Evolutionary conservation across 2,797 vertebrate genomes (phyloP).

Genomic region (Hoplostethus mediterraneus): DNA sequence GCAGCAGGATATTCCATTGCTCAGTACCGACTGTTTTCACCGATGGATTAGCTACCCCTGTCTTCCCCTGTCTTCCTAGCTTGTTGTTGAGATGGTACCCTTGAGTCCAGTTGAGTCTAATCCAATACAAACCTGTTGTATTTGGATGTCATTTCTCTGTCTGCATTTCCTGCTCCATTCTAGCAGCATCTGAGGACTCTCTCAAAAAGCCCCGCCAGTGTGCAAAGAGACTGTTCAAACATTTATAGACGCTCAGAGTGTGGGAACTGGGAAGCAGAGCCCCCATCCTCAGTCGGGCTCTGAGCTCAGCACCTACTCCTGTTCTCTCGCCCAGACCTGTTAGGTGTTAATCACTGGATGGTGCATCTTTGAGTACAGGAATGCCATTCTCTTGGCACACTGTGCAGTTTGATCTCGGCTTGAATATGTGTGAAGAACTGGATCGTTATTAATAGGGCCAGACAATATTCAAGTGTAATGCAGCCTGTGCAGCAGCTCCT

Average conservation of each 20-base stretch:
- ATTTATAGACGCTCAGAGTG: slow-evolving; percentile 66
- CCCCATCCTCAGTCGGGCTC: slow-evolving; percentile 28
- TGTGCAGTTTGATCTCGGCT: neutral
- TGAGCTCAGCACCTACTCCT: slow-evolving; percentile 53
- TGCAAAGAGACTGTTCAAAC: slow-evolving; percentile 69
- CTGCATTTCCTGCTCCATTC: slow-evolving; percentile 21
- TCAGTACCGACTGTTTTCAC: slow-evolving; percentile 13
- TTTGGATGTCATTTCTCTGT: slow-evolving; percentile 21
- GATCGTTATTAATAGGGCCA: slow-evolving; percentile 28
- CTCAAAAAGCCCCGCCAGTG: slow-evolving; percentile 34
- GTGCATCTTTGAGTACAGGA: slow-evolving; percentile 9
- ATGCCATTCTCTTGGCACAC: slow-evolving; percentile 7
- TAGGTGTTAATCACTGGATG: slow-evolving; percentile 16
- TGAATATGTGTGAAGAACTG: slow-evolving; percentile 7
- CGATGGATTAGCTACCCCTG: neutral
- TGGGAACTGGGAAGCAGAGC: slow-evolving; percentile 43
- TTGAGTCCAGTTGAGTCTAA: slow-evolving; percentile 15
- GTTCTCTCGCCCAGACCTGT: slow-evolving; percentile 39
- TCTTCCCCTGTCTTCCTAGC: neutral
- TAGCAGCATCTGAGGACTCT: slow-evolving; percentile 44
- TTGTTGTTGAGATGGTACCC: neutral
- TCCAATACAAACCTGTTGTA: slow-evolving; percentile 33
- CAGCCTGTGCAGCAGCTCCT: slow-evolving; percentile 8
- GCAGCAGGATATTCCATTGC: slow-evolving; percentile 11
- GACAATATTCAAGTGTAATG: neutral